Evolutionary conservation across 2,113 vertebrate species (phyloP).

Genomic region (Ameiurus melas): DNA sequence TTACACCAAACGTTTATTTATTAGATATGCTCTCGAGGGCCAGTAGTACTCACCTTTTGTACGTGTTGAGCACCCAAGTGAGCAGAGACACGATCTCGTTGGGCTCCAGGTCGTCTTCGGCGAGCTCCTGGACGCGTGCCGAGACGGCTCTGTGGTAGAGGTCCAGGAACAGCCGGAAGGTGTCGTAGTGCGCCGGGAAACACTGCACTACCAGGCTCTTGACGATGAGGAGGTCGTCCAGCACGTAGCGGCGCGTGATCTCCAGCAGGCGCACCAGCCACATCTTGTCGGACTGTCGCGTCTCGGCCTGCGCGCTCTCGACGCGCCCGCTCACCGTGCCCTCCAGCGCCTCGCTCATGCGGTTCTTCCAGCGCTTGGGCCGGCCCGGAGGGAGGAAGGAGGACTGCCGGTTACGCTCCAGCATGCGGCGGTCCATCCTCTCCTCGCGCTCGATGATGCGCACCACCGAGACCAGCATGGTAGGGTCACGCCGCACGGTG

Average conservation of each 20-base stretch:
- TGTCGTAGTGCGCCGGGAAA: slow-evolving; percentile 91
- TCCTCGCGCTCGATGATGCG: slow-evolving; percentile 97
- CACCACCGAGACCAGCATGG: slow-evolving; percentile 91
- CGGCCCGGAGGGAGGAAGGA: slow-evolving; percentile 92
- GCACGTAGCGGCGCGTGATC: slow-evolving; percentile 88
- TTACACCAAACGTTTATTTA: background rate
- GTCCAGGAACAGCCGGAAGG: slow-evolving; percentile 81
- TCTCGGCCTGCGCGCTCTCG: slow-evolving; percentile 90
- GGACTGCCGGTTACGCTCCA: slow-evolving; percentile 91
- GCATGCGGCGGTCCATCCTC: slow-evolving; percentile 88
- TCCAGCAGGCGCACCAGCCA: slow-evolving; percentile 96
- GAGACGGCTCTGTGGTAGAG: slow-evolving; percentile 90
- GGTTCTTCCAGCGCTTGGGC: slow-evolving; percentile 93
- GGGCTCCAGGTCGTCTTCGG: slow-evolving; percentile 88
- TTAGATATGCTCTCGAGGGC: background rate
- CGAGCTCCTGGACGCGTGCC: slow-evolving; percentile 85
- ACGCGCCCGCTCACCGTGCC: slow-evolving; percentile 87
- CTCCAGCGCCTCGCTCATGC: slow-evolving; percentile 88
- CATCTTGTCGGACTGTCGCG: slow-evolving; percentile 93
- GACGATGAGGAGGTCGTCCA: slow-evolving; percentile 88
- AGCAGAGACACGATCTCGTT: slow-evolving; percentile 95
- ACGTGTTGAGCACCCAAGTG: slow-evolving; percentile 95
- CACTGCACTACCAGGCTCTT: slow-evolving; percentile 92
- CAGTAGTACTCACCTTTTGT: slow-evolving; percentile 80
- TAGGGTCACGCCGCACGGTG: slow-evolving; percentile 91